Evolutionary conservation across 2,797 vertebrate genomes (phyloP), one percentile per base, ranked within the genome.

Genomic region (Argya squamiceps): DNA sequence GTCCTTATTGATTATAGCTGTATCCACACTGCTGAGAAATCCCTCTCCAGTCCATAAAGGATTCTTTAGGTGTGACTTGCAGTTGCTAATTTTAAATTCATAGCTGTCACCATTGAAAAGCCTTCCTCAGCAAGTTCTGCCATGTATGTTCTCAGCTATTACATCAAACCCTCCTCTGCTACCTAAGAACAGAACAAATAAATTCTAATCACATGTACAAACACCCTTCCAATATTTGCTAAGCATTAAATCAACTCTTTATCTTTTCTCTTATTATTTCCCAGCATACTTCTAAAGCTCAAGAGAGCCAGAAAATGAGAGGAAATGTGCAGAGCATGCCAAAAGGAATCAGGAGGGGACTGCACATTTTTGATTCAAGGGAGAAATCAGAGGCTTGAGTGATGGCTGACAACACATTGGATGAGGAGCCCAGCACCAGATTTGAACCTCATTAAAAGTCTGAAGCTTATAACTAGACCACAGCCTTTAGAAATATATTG

Each of bases 241-340:
- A 59, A 92, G 89, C 88, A 93, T 73, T 97, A 97, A 97, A 97
- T 95, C 96, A 97, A 93, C 93, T 89, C 92, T 96, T 95, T 80
- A 92, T 94, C 89, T 93, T 95, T 88, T 50, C 87, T 82, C 67
- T 82, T 95, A 92, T 88, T 97, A 96, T 96, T 94, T 95, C 87
- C 93, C 88, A 95, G 93, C 83, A 84, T 39, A 93, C 64, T 77
- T 79, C 73, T 56, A 77, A 90, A 92, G 89, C 96, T 95, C 96
- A 90, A 65, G 91, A 91, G 92, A 92, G 49, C 18, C 93, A 80
- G 91, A 85, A 93, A 92, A 92, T 29, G 43, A 90, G 93, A 89
- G 78, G 37, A 53, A 92, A 94, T 95, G 78, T 47, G 84, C 84
- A 78, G 84, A 84, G 24, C 2, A 0, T 74, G 63, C 56, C 91